phyloP scores from a whole-genome alignment of 2,113 vertebrate genomes.

The Glaucidium brasilianum region DNA sequence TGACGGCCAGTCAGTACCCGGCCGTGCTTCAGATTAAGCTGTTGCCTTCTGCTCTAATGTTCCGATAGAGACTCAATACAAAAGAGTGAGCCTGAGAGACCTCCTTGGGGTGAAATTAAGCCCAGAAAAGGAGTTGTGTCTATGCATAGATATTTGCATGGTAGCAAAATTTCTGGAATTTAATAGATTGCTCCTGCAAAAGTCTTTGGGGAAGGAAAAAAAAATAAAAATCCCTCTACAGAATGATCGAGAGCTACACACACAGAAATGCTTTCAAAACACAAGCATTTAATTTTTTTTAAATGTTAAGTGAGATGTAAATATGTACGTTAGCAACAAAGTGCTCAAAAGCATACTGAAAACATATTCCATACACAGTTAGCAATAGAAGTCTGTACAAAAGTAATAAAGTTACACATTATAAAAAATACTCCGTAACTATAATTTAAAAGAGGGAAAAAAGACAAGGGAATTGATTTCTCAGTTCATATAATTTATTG shows the following conservation, averaged over 20 bases:
- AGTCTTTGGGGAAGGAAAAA: neutral
- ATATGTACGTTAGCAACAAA: slow-evolving; percentile 52
- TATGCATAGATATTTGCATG: neutral
- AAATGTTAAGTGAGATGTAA: slow-evolving; percentile 62
- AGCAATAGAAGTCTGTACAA: slow-evolving; percentile 57
- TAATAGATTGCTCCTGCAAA: neutral
- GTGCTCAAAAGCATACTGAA: slow-evolving; percentile 56
- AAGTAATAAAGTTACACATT: slow-evolving; percentile 61
- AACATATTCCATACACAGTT: slow-evolving; percentile 58
- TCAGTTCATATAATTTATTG: slow-evolving; percentile 99
- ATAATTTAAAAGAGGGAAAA: slow-evolving; percentile 67
- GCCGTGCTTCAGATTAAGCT: slow-evolving; percentile 62
- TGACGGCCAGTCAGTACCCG: slow-evolving; percentile 17
- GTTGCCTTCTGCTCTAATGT: slow-evolving; percentile 62
- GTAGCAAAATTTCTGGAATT: neutral
- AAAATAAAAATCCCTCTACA: neutral
- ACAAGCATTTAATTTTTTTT: slow-evolving; percentile 63
- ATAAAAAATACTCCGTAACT: slow-evolving; percentile 43
- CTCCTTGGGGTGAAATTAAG: slow-evolving; percentile 50
- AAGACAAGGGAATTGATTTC: slow-evolving; percentile 74
- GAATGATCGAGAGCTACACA: slow-evolving; percentile 45
- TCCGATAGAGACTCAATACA: slow-evolving; percentile 47
- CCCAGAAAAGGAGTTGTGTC: slow-evolving; percentile 10
- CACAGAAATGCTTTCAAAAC: slow-evolving; percentile 66
- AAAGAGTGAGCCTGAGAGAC: slow-evolving; percentile 44